A percentile compares a stretch with the other conserved stretches of the same genome.
phyloP scores from a whole-genome alignment of 2,888 invertebrate species.

The Corbicula japonica region DNA sequence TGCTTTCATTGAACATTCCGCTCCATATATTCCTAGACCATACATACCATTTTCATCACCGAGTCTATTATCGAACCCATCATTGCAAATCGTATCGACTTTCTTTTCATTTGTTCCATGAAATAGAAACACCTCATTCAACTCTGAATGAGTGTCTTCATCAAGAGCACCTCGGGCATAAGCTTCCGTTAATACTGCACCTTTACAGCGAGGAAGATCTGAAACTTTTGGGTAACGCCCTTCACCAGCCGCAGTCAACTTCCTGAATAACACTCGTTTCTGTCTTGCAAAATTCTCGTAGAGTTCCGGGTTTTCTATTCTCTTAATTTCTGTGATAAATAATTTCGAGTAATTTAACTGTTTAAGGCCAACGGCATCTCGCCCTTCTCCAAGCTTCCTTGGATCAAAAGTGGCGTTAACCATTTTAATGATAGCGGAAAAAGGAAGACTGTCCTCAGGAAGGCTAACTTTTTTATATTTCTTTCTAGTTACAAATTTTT shows the following conservation, averaged over 20 bases:
- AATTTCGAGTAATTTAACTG: slow-evolving; percentile 40
- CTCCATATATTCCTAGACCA: slow-evolving; percentile 75
- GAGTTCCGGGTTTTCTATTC: slow-evolving; percentile 71
- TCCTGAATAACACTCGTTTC: slow-evolving; percentile 56
- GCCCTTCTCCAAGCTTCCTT: slow-evolving; percentile 67
- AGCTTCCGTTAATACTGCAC: slow-evolving; percentile 12
- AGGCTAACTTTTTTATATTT: slow-evolving; percentile 38
- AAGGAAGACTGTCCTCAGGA: slow-evolving; percentile 25
- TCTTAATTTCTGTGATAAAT: slow-evolving; percentile 64
- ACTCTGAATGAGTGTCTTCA: slow-evolving; percentile 30
- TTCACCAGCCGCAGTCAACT: slow-evolving; percentile 22
- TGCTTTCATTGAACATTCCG: slow-evolving; percentile 75
- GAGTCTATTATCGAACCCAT: slow-evolving; percentile 70
- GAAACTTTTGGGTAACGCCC: slow-evolving; percentile 17
- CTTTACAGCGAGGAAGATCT: slow-evolving; percentile 19
- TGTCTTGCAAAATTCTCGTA: slow-evolving; percentile 61
- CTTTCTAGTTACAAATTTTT: slow-evolving; percentile 7
- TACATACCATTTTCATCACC: slow-evolving; percentile 67
- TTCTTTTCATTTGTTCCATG: slow-evolving; percentile 72
- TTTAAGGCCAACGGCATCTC: slow-evolving; percentile 68
- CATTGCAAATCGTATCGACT: slow-evolving; percentile 58
- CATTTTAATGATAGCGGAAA: slow-evolving; percentile 59
- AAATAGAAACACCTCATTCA: slow-evolving; percentile 74
- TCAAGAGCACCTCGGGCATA: background rate
- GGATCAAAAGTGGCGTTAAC: slow-evolving; percentile 65